phyloP scores from a whole-genome alignment of 2,113 vertebrate species.

The Siniperca chuatsi region DNA sequence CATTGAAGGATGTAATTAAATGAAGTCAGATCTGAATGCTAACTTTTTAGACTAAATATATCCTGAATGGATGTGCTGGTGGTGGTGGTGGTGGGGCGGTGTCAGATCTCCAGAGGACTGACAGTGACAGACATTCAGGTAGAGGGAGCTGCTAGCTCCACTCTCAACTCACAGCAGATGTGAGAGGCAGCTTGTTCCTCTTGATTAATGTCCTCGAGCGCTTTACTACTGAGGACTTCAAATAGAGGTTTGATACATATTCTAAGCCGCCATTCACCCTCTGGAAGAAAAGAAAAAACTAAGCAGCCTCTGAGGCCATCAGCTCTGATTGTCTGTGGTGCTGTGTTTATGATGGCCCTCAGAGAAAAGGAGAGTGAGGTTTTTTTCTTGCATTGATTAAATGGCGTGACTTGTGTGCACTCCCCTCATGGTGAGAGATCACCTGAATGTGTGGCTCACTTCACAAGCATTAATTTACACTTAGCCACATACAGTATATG shows the following conservation, averaged over 20 bases:
- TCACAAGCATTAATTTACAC: background rate
- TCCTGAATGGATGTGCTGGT: slow-evolving; percentile 39
- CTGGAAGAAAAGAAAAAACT: background rate
- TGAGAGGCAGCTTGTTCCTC: slow-evolving; percentile 63
- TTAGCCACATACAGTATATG: background rate
- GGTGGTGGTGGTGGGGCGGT: background rate
- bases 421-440: slow-evolving; percentile 1
- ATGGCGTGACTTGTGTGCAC: background rate
- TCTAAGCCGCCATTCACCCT: slow-evolving; percentile 49
- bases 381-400: slow-evolving; percentile 5
- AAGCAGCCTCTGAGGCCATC: slow-evolving; percentile 7
- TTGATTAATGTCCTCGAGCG: slow-evolving; percentile 68
- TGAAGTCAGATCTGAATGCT: slow-evolving; percentile 47
- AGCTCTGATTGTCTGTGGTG: slow-evolving; percentile 19
- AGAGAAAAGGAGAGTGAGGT: background rate
- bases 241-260: slow-evolving; percentile 56
- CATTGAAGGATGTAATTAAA: slow-evolving; percentile 69
- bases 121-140: slow-evolving; percentile 65
- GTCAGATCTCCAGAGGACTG: slow-evolving; percentile 45
- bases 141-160: slow-evolving; percentile 56
- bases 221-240: slow-evolving; percentile 58
- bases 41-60: slow-evolving; percentile 67
- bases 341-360: slow-evolving; percentile 5
- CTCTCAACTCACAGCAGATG: slow-evolving; percentile 53
- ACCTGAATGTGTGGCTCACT: background rate